Base-by-base conservation (phyloP, 2,113 vertebrate species). In the Lates calcarifer region DNA sequence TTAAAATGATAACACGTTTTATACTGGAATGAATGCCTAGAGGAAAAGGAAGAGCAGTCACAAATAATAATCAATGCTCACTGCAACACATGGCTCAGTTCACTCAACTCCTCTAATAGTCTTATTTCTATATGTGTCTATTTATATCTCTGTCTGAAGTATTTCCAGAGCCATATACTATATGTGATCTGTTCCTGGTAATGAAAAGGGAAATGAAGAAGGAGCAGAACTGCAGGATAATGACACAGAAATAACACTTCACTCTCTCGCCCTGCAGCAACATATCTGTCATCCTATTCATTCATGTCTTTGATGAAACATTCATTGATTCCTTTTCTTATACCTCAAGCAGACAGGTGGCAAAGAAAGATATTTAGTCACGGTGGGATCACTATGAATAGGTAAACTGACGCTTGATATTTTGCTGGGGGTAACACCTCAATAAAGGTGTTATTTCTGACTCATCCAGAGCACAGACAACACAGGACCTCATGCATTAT, bases 271-370 rank as follows among this genome's bases (percentile, higher is more conserved):
- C 71, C 78, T 24, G 49, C 79, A 79, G 84, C 86, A 49, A 71
- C 73, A 64, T 63, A 66, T 65, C 81, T 80, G 75, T 78, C 72
- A 47, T 81, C 43, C 72, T 49, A 53, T 81, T 87, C 69, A 75
- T 78, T 82, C 74, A 66, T 31, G 68, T 63, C 58, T 82, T 70
- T 82, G 74, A 88, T 83, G 72, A 87, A 82, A 75, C 78, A 45
- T 43, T 87, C 47, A 86, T 84, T 78, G 39, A 83, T 77, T 89
- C 65, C 29, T 53, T 74, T 76, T 66, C 31, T 75, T 60, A 65
- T 65, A 69, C 69, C 31, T 75, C 45, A 31, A 74, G 61, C 62
- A 60, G 75, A 77, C 76, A 71, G 65, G 82, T 79, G 75, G 73
- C 37, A 80, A 66, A 45, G 43, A 37, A 26, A 80, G 31, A 33